Evolutionary conservation across 2,113 vertebrate genomes (phyloP), one percentile per base, ranked within the genome.

Genomic region (Cettia cetti): DNA sequence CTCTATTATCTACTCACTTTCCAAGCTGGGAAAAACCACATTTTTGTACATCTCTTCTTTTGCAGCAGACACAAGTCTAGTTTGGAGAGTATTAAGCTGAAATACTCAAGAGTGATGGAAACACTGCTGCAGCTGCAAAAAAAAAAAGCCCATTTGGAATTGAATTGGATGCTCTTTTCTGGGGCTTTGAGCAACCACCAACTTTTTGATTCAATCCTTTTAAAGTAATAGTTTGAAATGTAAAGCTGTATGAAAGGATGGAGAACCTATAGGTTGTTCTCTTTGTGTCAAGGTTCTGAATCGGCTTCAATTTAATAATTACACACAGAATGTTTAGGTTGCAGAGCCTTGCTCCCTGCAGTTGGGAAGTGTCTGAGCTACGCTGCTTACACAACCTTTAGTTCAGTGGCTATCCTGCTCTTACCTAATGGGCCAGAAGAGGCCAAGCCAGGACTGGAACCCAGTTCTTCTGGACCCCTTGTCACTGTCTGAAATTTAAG

Each of bases 241-340:
- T 70, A 63, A 70, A 92, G 71, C 71, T 54, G 11, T 80, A 15
- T 63, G 47, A 92, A 96, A 81, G 87, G 82, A 92, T 57, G 39
- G 80, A 45, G 83, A 78, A 65, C 45, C 56, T 39, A 47, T 92
- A 60, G 44, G 37, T 52, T 61, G 19, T 65, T 78, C 40, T 83
- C 69, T 92, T 90, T 49, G 23, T 90, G 68, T 74, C 76, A 75
- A 86, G 52, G 52, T 78, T 96, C 93, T 95, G 93, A 89, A 94
- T 94, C 71, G 75, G 82, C 52, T 30, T 68, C 64, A 64, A 71
- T 93, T 86, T 74, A 75, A 33, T 92, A 86, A 78, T 66, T 68
- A n/a, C 40, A 78, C 3, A 1, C 28, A 12, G 42, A 82, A 26
- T 47, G 78, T 95, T 84, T 39, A 74, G 56, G 64, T 70, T 93